These are phyloP conservation scores for Nyctibius grandis DNA, from an alignment of 2,797 vertebrate genomes.

Conservation along the genomic window DNA sequence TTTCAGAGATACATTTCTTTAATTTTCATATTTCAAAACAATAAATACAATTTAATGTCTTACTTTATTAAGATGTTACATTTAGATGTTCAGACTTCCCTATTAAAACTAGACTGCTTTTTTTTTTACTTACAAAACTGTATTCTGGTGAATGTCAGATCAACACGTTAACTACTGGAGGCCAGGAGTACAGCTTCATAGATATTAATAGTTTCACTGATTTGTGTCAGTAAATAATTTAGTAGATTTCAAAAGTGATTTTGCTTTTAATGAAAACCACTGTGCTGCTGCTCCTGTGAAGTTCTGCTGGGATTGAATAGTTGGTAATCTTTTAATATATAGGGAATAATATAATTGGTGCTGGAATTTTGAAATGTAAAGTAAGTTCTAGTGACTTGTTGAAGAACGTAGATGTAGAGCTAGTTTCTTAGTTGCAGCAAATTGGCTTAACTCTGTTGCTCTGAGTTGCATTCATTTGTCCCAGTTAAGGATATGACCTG, in stretches of 20 bases:
- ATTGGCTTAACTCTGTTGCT: not conserved
- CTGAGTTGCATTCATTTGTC: not conserved
- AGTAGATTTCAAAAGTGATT: not conserved
- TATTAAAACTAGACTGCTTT: not conserved
- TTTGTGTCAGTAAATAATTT: not conserved
- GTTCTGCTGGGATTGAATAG: not conserved
- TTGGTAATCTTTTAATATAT: conserved; percentile 13
- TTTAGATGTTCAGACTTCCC: not conserved
- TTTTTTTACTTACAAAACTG: not conserved
- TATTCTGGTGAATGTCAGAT: not conserved
- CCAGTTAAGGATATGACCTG: not conserved
- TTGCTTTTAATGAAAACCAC: conserved; percentile 2
- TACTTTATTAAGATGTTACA: not conserved
- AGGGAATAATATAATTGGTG: not conserved
- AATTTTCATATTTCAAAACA: not conserved
- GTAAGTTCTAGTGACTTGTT: not conserved
- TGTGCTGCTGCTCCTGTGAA: not conserved
- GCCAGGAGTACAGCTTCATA: not conserved
- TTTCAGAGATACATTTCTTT: not conserved
- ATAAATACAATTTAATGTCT: not conserved
- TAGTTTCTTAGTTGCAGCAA: conserved; percentile 23
- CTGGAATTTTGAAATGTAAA: conserved; percentile 16
- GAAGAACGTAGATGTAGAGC: not conserved
- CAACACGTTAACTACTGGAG: not conserved
- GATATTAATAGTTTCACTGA: not conserved